phyloP scores from a whole-genome alignment of 2,797 vertebrate species.

The Tragelaphus oryx region DNA sequence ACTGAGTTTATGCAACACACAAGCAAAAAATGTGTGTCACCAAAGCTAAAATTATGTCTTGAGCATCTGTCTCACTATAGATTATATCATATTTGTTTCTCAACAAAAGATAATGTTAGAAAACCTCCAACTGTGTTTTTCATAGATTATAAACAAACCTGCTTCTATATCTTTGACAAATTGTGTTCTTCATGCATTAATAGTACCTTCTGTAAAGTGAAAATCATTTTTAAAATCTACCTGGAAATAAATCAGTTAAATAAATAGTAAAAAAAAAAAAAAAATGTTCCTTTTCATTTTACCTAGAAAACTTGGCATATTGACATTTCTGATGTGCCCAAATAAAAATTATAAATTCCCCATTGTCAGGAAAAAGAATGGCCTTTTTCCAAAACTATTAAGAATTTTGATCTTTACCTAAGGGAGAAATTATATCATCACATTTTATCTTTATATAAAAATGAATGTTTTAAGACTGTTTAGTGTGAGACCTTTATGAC shows the following conservation, averaged over 20 bases:
- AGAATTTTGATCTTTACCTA: neutral
- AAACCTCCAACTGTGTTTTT: slow-evolving; percentile 43
- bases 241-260: slow-evolving; percentile 33
- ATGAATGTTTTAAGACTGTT: neutral
- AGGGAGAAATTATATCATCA: neutral
- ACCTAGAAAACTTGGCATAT: neutral
- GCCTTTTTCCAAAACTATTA: neutral
- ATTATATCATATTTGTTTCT: slow-evolving; percentile 34
- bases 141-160: slow-evolving; percentile 36
- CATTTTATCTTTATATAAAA: neutral
- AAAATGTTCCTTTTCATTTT: neutral
- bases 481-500: neutral
- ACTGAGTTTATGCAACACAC: neutral
- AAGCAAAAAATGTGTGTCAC: neutral
- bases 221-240: slow-evolving; percentile 7
- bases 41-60: slow-evolving; percentile 27
- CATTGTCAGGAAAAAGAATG: neutral
- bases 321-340: neutral
- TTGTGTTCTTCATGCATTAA: neutral
- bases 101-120: slow-evolving; percentile 8
- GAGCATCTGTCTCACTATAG: slow-evolving; percentile 26
- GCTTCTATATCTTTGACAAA: neutral
- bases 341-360: neutral
- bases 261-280: neutral
- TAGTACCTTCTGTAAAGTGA: slow-evolving; percentile 25